Base-by-base conservation (phyloP, 2,888 invertebrate species). In the Drosophila demipolita region DNA sequence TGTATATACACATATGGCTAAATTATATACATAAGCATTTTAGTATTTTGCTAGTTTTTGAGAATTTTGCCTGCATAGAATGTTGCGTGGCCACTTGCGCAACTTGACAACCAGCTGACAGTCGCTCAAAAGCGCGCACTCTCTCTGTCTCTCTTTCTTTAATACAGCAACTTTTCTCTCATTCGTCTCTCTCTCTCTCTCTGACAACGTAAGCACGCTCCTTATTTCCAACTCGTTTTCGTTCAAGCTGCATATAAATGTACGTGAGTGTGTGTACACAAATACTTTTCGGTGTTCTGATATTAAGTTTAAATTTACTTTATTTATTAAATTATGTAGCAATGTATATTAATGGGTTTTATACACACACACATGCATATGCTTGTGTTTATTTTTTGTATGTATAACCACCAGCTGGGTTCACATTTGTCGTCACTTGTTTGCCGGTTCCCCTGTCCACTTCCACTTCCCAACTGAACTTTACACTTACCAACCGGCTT, bases 31-130 rank as follows among this genome's bases (percentile, higher is more conserved):
- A 49, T 53, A 66, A 53, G 52, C 26, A 29, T 55, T 42, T 49
- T 29, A 32, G 35, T 68, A 49, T 57, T 67, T 58, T 48, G 35
- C 40, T 67, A n/a, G 20, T 55, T 66, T 57, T 36, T 70, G 36
- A 69, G 68, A 45, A 36, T 59, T 53, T 38, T 59, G 68, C 60
- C 57, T 49, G 70, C 23, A 20, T 23, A 45, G 49, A 66, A 75
- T 76, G 79, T 70, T 73, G 78, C 80, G 72, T 80, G 77, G 73
- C 78, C 73, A 78, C 87, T 84, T 84, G 83, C 84, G 87, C 83
- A 84, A 84, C 89, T 86, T 78, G 80, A 75, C 80, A 80, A 86
- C 71, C 75, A 83, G 78, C 87, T 78, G 83, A 83, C 82, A 82
- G 62, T 65, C 68, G 49, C 15, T 45, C 23, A 45, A 45, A 45